Evolutionary conservation across 1,140 invertebrate species (phyloP).

Genomic region (Orussus abietinus): DNA sequence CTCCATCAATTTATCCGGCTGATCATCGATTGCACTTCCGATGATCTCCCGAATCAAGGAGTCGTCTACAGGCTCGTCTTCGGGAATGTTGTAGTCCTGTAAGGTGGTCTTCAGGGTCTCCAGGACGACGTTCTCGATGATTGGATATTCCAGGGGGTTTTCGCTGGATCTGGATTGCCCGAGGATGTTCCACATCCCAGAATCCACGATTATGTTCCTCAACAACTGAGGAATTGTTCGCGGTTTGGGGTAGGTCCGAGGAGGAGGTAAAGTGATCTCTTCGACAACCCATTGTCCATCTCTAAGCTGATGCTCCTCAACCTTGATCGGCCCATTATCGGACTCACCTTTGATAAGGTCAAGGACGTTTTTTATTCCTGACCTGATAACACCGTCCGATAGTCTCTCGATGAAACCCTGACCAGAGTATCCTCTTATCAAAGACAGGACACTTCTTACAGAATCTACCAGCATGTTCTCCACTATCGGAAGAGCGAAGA

Average conservation of each 20-base stretch:
- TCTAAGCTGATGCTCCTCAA: constrained; percentile 20
- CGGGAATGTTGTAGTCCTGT: too few relatives aligned
- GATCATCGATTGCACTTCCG: too few relatives aligned
- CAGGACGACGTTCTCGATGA: constrained; percentile 35
- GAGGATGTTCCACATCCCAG: too few relatives aligned
- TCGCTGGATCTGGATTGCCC: too few relatives aligned
- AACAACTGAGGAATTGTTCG: too few relatives aligned
- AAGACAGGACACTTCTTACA: constrained; percentile 21
- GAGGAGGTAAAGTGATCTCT: constrained; percentile 12
- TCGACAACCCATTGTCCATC: constrained; percentile 14
- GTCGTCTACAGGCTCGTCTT: constrained; percentile 20
- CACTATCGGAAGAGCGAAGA: constrained; percentile 30
- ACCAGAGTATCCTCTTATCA: constrained; percentile 14
- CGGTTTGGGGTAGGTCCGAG: too few relatives aligned
- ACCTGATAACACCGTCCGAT: constrained; percentile 15
- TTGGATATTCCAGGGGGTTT: too few relatives aligned
- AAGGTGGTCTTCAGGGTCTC: constrained; percentile 27
- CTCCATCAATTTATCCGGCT: too few relatives aligned
- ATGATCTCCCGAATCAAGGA: constrained; percentile 21
- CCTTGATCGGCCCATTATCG: constrained; percentile 10
- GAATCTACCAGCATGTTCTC: constrained; percentile 26
- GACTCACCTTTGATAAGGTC: neutral
- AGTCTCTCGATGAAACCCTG: constrained; percentile 14
- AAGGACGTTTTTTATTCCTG: constrained; percentile 17
- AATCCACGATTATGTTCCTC: too few relatives aligned